phyloP scores from a whole-genome alignment of 2,113 vertebrate genomes.

The Butastur rufipennis region DNA sequence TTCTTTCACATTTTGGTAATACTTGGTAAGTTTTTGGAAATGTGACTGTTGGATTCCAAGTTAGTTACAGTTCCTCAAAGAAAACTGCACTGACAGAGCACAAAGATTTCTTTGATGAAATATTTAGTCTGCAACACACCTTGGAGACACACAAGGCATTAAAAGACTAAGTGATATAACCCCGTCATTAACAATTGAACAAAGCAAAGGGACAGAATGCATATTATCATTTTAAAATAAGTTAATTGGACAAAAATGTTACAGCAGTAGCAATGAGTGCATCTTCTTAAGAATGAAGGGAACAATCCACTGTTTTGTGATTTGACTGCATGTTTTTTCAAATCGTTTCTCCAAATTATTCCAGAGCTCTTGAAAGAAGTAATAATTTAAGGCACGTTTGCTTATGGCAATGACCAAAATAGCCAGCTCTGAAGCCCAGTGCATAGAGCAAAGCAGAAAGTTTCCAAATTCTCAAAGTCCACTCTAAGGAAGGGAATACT shows the following conservation, averaged over 20 bases:
- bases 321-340: not conserved
- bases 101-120: too few species aligned
- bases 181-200: too few species aligned
- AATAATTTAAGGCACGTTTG: not conserved
- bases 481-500: not conserved
- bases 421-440: not conserved
- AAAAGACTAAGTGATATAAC: too few species aligned
- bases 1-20: too few species aligned
- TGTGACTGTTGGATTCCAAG: too few species aligned
- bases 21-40: too few species aligned
- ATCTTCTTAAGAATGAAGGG: not conserved
- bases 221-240: too few species aligned
- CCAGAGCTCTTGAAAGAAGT: not conserved
- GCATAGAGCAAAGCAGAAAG: not conserved
- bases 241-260: not conserved
- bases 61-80: too few species aligned
- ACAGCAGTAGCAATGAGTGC: not conserved
- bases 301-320: not conserved
- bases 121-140: too few species aligned
- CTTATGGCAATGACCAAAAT: not conserved
- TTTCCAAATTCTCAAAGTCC: not conserved
- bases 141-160: too few species aligned
- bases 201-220: too few species aligned
- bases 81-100: too few species aligned
- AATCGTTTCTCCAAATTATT: not conserved